A percentile compares a stretch with the other conserved stretches of the same genome.
These are phyloP conservation scores for Pseudopipra pipra DNA, from an alignment of 2,113 vertebrate genomes.

Conservation along the genomic window DNA sequence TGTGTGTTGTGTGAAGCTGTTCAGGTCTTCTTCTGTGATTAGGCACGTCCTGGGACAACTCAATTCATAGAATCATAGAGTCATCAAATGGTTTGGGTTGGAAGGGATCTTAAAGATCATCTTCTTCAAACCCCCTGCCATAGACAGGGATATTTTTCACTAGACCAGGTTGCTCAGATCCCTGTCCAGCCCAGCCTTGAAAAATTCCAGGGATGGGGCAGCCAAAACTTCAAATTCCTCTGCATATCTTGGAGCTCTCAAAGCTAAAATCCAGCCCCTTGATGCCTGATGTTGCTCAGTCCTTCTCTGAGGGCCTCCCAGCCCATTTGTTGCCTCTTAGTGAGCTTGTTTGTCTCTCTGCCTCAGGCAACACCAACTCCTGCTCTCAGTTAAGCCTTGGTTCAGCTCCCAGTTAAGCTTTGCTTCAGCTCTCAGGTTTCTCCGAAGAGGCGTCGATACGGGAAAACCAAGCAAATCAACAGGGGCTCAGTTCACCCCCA, in stretches of 20 bases:
- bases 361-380: background rate
- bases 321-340: background rate
- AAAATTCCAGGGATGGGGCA: too few relatives aligned
- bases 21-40: background rate
- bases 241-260: background rate
- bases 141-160: background rate
- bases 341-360: background rate
- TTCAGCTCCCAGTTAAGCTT: background rate
- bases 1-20: background rate
- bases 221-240: background rate
- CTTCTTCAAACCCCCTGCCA: background rate
- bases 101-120: background rate
- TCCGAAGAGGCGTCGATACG: fast-evolving
- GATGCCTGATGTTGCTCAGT: background rate
- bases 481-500: background rate
- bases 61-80: background rate
- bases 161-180: background rate
- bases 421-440: background rate
- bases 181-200: too few relatives aligned
- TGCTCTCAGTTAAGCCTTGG: background rate
- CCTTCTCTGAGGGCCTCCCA: background rate
- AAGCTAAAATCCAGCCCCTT: background rate
- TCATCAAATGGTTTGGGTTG: background rate
- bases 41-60: background rate
- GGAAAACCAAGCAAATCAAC: background rate